Base-by-base conservation (phyloP, 2,888 invertebrate species). In the Agrotis segetum region DNA sequence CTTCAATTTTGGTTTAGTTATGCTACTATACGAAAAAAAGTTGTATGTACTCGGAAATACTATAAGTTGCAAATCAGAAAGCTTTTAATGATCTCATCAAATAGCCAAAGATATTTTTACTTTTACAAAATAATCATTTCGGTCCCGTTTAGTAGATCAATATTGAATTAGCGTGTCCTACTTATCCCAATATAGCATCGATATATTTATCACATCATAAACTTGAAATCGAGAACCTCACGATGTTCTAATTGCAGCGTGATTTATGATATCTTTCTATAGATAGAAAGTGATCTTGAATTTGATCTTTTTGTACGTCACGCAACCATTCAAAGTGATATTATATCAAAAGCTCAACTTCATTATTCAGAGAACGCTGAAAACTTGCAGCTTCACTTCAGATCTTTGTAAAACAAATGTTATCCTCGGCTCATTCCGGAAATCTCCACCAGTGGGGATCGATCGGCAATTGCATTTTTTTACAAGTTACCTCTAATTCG, bases 221-320 rank as follows among this genome's bases (percentile, higher is more conserved):
- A 59, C 62, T 74, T 13, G 1, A 6, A 75, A 75, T 68, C 53
- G 62, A 67, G 49, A 58, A 40, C 14, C 44, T 47, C 52, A 29
- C 40, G 47, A 53, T 64, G 46, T 68, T 72, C 46, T 73, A 71
- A 75, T 80, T 73, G 58, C 60, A 19, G 53, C 34, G 49, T 60
- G 55, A 81, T 83, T 77, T 62, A 70, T 53, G 44, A 29, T 46
- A 62, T 55, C 11, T 40, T 58, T 68, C 63, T 79, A 74, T 67
- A 58, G 17, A 69, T 68, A 73, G 65, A 79, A 46, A 55, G 55
- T 44, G 72, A n/a, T 64, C 47, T 34, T 60, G 67, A 55, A 52
- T 65, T 62, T 61, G 63, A 69, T 58, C 2, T 59, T 46, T 59
- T 29, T 46, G 16, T 58, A 74, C 67, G 67, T 74, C 70, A 74